These are phyloP conservation scores for Tenodera sinensis DNA, from an alignment of 2,888 invertebrate genomes.

Conservation along the genomic window DNA sequence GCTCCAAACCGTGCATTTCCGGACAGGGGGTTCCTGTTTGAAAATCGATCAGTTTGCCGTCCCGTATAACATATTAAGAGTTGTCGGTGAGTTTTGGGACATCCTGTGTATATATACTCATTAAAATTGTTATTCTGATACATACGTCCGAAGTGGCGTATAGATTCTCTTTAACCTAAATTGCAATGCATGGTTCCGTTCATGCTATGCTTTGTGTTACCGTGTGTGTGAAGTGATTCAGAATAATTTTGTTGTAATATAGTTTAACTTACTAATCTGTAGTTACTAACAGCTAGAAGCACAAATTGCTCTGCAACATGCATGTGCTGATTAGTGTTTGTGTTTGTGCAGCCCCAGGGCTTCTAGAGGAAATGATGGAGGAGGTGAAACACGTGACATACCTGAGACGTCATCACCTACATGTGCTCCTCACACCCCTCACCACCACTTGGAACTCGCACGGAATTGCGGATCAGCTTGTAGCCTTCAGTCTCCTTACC, in stretches of 20 bases:
- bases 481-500: conserved; percentile 30
- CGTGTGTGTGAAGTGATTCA: background rate
- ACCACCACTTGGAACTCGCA: conserved; percentile 30
- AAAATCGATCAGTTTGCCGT: too few relatives aligned
- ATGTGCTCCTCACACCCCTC: conserved; percentile 30
- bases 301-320: background rate
- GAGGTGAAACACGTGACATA: conserved; percentile 34
- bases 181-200: too few relatives aligned
- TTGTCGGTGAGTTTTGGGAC: too few relatives aligned
- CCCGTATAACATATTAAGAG: too few relatives aligned
- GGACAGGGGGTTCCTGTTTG: too few relatives aligned
- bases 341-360: conserved; percentile 25
- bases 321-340: background rate
- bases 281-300: background rate
- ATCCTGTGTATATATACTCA: too few relatives aligned
- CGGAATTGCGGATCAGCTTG: conserved; percentile 32
- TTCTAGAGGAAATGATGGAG: conserved; percentile 33
- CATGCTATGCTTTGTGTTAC: too few relatives aligned
- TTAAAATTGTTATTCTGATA: too few relatives aligned
- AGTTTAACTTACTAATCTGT: too few relatives aligned
- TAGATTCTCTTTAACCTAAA: too few relatives aligned
- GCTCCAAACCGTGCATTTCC: too few relatives aligned
- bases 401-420: conserved; percentile 33
- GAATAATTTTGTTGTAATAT: background rate
- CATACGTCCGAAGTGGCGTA: too few relatives aligned